Percentiles rank a stretch among this genome's conserved stretches.
Evolutionary conservation across 1,140 invertebrate species (phyloP).

Genomic region (Drusus annulatus): DNA sequence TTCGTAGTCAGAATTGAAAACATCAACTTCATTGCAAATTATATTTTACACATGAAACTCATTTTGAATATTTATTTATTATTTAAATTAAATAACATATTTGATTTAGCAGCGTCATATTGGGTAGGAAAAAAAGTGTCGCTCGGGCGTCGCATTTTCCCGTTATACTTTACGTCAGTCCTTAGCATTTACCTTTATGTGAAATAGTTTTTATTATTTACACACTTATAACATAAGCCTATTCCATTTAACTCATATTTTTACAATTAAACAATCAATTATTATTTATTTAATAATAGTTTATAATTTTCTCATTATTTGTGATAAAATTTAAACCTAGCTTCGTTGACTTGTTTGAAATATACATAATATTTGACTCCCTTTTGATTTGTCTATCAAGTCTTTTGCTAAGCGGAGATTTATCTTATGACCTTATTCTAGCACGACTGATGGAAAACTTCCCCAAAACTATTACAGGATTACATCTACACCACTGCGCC

Average conservation of each 20-base stretch:
- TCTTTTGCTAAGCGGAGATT: conserved; percentile 34
- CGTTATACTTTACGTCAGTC: background rate
- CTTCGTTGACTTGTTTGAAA: conserved; percentile 50
- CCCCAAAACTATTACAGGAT: conserved; percentile 12
- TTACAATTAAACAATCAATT: conserved; percentile 42
- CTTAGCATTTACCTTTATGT: conserved; percentile 23
- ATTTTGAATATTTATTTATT: too few species aligned
- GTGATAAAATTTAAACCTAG: conserved; percentile 47
- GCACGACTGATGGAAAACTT: background rate
- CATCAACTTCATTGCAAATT: too few species aligned
- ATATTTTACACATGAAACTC: too few species aligned
- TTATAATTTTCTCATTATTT: conserved; percentile 33
- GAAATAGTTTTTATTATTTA: conserved; percentile 39
- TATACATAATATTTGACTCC: conserved; percentile 35
- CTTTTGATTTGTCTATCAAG: conserved; percentile 38
- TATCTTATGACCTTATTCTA: conserved; percentile 19
- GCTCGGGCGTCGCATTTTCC: background rate
- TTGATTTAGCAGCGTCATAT: background rate
- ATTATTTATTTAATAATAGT: conserved; percentile 27
- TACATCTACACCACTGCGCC: background rate
- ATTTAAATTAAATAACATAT: background rate
- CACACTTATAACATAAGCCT: conserved; percentile 19
- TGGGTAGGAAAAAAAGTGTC: background rate
- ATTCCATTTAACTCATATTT: conserved; percentile 16
- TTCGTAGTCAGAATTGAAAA: background rate